Conservation (phyloP, 2,888 invertebrate species). For the Archaeoteleia sp. region DNA sequence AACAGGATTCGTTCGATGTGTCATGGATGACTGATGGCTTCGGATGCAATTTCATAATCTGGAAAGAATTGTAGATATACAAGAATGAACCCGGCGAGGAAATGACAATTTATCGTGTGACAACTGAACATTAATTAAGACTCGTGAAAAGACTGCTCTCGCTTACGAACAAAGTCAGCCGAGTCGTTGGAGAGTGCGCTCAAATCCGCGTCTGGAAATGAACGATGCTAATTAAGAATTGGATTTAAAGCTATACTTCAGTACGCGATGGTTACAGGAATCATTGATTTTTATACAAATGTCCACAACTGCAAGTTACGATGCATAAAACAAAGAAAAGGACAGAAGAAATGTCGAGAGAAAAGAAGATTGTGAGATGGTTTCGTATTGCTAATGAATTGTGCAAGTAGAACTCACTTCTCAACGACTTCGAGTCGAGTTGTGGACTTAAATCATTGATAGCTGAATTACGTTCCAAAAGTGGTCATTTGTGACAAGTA, state of each 20-base stretch:
- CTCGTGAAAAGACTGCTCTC: constrained; percentile 44
- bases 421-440: constrained; percentile 22
- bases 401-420: constrained; percentile 21
- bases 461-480: constrained; percentile 42
- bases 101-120: constrained; percentile 51
- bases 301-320: constrained; percentile 33
- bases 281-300: constrained; percentile 39
- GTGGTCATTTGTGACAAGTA: constrained; percentile 24
- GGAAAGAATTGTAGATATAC: constrained; percentile 41
- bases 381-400: constrained; percentile 47
- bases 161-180: constrained; percentile 35
- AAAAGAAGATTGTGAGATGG: constrained; percentile 38
- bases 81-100: constrained; percentile 31
- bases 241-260: constrained; percentile 45
- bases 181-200: constrained; percentile 15
- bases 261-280: constrained; percentile 31
- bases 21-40: constrained; percentile 22
- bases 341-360: constrained; percentile 22
- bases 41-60: constrained; percentile 42
- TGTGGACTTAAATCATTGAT: constrained; percentile 43
- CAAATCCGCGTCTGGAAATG: constrained; percentile 48
- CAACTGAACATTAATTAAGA: constrained; percentile 54
- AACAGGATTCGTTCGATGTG: background rate
- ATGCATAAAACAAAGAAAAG: constrained; percentile 2
- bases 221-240: constrained; percentile 53